Percentiles rank a stretch among this genome's conserved stretches.
phyloP scores from a whole-genome alignment of 2,888 invertebrate species.

The Drosophila infuscata region DNA sequence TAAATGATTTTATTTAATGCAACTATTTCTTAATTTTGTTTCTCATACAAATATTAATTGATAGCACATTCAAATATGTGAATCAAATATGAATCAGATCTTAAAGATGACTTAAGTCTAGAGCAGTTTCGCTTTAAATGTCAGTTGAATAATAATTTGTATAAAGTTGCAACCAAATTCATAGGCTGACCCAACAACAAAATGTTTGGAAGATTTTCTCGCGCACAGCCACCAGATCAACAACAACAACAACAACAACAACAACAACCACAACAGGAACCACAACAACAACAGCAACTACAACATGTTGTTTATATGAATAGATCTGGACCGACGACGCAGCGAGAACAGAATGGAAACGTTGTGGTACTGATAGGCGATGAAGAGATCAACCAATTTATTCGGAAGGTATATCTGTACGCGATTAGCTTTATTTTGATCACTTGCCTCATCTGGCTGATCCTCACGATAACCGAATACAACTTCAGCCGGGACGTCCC shows the following conservation, averaged over 20 bases:
- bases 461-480: neutral
- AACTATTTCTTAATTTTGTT: neutral
- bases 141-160: constrained; percentile 4
- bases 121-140: neutral
- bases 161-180: constrained; percentile 15
- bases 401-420: constrained; percentile 6
- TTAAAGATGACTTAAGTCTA: neutral
- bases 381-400: neutral
- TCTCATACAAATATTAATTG: neutral
- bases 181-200: neutral
- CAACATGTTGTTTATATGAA: neutral
- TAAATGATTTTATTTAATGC: too few relatives aligned
- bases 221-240: neutral
- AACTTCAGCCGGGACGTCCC: neutral
- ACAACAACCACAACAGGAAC: neutral
- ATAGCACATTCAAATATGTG: neutral
- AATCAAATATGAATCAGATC: neutral
- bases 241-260: constrained; percentile 9
- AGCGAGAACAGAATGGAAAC: neutral
- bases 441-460: neutral
- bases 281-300: neutral
- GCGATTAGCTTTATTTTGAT: constrained; percentile 1
- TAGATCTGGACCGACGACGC: neutral
- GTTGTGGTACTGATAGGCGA: constrained; percentile 8
- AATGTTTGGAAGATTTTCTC: constrained; percentile 14